Evolutionary conservation across 2,797 vertebrate genomes (phyloP), one percentile per base, ranked within the genome.

Genomic region (Myotis myotis): DNA sequence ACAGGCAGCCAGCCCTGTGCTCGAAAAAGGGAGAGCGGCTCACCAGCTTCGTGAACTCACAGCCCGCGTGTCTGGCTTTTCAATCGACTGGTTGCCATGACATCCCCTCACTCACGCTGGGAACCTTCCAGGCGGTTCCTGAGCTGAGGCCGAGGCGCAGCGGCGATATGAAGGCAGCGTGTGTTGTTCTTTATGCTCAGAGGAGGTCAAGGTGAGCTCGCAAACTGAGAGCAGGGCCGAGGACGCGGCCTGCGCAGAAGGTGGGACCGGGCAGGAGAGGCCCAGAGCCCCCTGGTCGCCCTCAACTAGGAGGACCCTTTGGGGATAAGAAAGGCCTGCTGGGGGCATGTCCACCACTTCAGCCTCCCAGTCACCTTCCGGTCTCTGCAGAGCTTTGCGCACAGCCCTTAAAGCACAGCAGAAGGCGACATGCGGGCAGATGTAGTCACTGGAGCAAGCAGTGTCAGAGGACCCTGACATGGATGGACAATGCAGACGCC

Each of bases 141-240:
- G n/a, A 38, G 78, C 95, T 94, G 53, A 93, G 97, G 90, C 92
- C 92, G 89, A 80, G 91, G 89, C 12, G 95, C 75, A 70, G 55
- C 28, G 2, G 74, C 19, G 47, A 47, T 70, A 68, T 80, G 80
- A 91, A 90, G 44, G 81, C 23, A 76, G 64, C 33, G 44, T 95
- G 88, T 97, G 95, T 97, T 96, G 82, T 91, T 98, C 53, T 96
- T 97, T 94, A 80, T 92, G 75, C 96, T 95, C 97, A 20, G 80
- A 98, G 97, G 97, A 98, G 97, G 97, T 97, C 97, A 97, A 97
- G 97, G 97, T 96, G 97, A 97, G 97, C 96, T 96, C 94, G 93
- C 95, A 93, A 87, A 91, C 96, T 94, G 95, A 88, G 93, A 66
- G 90, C 97, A 57, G 68, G 93, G 64, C 96, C 83, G 95, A 93